These are phyloP conservation scores for Dioctria linearis DNA, from an alignment of 2,888 invertebrate genomes.

Conservation along the genomic window DNA sequence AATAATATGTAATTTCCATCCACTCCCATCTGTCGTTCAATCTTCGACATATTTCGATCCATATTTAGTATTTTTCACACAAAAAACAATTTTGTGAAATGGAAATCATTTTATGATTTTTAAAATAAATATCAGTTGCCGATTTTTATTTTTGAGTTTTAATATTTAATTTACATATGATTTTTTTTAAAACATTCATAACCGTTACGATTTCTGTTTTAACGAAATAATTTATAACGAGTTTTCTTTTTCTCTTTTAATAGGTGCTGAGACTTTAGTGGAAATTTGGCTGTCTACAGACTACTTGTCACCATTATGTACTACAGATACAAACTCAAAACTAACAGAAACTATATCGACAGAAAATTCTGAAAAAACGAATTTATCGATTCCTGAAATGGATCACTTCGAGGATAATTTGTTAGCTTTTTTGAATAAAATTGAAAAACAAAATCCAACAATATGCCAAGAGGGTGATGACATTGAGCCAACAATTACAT, in stretches of 20 bases:
- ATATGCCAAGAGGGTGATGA: conserved; percentile 66
- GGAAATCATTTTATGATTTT: too few species aligned
- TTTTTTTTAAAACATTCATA: too few species aligned
- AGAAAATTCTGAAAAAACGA: not conserved
- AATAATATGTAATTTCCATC: too few species aligned
- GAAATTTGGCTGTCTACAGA: conserved; percentile 79
- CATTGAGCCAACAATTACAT: conserved; percentile 68
- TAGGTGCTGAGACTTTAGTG: conserved; percentile 85
- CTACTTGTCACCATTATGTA: conserved; percentile 16
- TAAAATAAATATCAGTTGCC: too few species aligned
- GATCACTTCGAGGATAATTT: conserved; percentile 64
- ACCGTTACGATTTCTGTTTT: too few species aligned
- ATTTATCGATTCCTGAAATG: not conserved
- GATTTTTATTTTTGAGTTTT: too few species aligned
- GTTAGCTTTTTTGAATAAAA: conserved; percentile 66
- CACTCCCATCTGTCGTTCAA: too few species aligned
- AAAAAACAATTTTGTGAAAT: too few species aligned
- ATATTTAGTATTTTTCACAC: too few species aligned
- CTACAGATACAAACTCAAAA: conserved; percentile 61
- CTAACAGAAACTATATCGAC: conserved; percentile 59
- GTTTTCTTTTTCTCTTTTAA: conserved; percentile 60
- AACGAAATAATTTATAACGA: too few species aligned
- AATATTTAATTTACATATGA: too few species aligned
- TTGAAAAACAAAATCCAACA: conserved; percentile 62
- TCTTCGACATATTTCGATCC: too few species aligned